Percentiles rank a stretch among this genome's conserved stretches.
Evolutionary conservation across 2,113 vertebrate genomes (phyloP).

Genomic region (Acrocephalus arundinaceus): DNA sequence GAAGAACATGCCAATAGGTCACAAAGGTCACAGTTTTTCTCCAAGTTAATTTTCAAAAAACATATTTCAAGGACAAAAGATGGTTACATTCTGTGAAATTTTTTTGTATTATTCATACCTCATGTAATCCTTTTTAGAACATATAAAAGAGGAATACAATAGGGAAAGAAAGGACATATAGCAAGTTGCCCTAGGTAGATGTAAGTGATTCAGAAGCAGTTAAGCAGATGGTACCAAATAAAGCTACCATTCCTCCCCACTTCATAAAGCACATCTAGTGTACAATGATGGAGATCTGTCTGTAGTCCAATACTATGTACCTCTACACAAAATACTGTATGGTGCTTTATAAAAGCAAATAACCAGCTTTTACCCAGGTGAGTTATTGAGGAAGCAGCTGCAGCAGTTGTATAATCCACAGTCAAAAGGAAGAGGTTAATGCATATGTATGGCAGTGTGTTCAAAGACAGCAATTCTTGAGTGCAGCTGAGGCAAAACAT

Average conservation of each 20-base stretch:
- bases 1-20: background rate
- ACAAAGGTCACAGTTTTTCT: background rate
- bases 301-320: background rate
- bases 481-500: background rate
- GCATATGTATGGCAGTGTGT: background rate
- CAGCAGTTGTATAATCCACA: background rate
- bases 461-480: background rate
- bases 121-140: background rate
- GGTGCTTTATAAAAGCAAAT: background rate
- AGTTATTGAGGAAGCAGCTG: background rate
- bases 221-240: background rate
- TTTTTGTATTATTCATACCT: background rate
- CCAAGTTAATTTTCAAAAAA: background rate
- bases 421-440: slow-evolving; percentile 3
- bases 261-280: background rate
- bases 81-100: background rate
- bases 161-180: background rate
- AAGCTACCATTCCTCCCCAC: background rate
- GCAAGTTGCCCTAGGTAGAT: background rate
- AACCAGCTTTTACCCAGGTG: background rate
- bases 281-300: background rate
- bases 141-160: background rate
- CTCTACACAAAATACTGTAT: background rate
- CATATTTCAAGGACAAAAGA: background rate
- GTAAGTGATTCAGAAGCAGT: slow-evolving; percentile 1